Percentiles rank a stretch among this genome's conserved stretches.
phyloP scores from a whole-genome alignment of 2,888 invertebrate species.

The Melanargia galathea region DNA sequence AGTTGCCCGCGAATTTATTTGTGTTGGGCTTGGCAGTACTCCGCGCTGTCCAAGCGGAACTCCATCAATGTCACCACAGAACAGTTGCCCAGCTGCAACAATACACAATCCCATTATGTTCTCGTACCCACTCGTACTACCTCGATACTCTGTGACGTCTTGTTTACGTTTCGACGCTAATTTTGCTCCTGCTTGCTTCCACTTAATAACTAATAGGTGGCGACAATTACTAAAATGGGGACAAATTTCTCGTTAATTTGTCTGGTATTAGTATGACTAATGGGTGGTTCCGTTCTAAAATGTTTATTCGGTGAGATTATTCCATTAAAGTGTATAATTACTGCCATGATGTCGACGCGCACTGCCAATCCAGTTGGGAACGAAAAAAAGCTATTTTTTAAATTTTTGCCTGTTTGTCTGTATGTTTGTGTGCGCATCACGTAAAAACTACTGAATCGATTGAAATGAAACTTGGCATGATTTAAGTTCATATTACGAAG shows the following conservation, averaged over 20 bases:
- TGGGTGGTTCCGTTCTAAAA: slow-evolving; percentile 24
- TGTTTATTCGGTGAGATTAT: slow-evolving; percentile 22
- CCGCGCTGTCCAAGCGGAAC: slow-evolving; percentile 99
- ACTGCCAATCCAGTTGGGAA: slow-evolving; percentile 21
- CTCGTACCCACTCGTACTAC: neutral
- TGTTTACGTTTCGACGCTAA: slow-evolving; percentile 30
- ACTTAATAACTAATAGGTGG: slow-evolving; percentile 20
- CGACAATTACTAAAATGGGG: slow-evolving; percentile 21
- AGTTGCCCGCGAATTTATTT: slow-evolving; percentile 86
- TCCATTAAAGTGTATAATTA: slow-evolving; percentile 8
- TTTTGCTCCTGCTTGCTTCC: slow-evolving; percentile 6
- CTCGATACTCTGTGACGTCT: slow-evolving; percentile 14
- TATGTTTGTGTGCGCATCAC: too few species aligned
- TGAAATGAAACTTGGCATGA: too few species aligned
- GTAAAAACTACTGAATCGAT: too few species aligned
- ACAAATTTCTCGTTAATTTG: slow-evolving; percentile 22
- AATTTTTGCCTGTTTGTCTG: too few species aligned
- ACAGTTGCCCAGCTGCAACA: slow-evolving; percentile 91
- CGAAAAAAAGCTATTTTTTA: too few species aligned
- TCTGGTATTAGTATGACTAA: slow-evolving; percentile 15
- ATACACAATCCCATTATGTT: slow-evolving; percentile 23
- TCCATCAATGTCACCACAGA: slow-evolving; percentile 97
- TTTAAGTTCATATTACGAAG: too few species aligned
- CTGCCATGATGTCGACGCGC: slow-evolving; percentile 12
- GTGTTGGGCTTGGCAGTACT: slow-evolving; percentile 99